Percentiles rank a stretch among this genome's conserved stretches.
Evolutionary conservation across 2,113 vertebrate species (phyloP).

Genomic region (Diphyllodes magnificus): DNA sequence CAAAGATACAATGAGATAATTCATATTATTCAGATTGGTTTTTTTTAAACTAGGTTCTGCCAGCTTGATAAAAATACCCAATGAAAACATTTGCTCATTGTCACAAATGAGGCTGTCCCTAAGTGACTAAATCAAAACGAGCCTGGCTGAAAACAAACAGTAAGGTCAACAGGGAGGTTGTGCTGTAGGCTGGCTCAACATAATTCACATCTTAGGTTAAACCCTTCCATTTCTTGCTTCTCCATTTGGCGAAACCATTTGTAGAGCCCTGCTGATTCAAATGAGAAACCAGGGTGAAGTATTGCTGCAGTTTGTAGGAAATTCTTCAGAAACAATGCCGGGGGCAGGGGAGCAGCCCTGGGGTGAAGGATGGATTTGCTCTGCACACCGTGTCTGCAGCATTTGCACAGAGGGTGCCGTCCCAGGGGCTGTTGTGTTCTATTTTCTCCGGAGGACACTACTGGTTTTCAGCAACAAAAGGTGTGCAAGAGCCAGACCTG

Average conservation of each 20-base stretch:
- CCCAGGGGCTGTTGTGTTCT: not conserved
- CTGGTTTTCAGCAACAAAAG: not conserved
- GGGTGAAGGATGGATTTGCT: not conserved
- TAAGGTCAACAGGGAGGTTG: not conserved
- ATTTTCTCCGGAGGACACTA: not conserved
- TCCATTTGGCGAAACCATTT: not conserved
- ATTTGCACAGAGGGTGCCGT: not conserved
- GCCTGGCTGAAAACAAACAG: not conserved
- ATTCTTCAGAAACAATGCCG: not conserved
- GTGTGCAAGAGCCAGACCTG: not conserved
- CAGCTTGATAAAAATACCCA: not conserved
- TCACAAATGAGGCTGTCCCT: not conserved
- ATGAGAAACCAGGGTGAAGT: not conserved
- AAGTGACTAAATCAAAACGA: not conserved
- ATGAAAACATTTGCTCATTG: not conserved
- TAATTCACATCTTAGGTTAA: not conserved
- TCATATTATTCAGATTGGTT: accelerated
- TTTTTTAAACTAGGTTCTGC: not conserved
- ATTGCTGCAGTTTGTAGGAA: not conserved
- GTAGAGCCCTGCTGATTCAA: not conserved
- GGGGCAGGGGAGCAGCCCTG: not conserved
- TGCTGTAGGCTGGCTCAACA: not conserved
- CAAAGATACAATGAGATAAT: not conserved
- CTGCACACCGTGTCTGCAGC: accelerated
- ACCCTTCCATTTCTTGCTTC: not conserved